Percentiles rank a stretch among this genome's conserved stretches.
Conservation (phyloP, 2,797 vertebrate species). For the Mastacembelus armatus region DNA sequence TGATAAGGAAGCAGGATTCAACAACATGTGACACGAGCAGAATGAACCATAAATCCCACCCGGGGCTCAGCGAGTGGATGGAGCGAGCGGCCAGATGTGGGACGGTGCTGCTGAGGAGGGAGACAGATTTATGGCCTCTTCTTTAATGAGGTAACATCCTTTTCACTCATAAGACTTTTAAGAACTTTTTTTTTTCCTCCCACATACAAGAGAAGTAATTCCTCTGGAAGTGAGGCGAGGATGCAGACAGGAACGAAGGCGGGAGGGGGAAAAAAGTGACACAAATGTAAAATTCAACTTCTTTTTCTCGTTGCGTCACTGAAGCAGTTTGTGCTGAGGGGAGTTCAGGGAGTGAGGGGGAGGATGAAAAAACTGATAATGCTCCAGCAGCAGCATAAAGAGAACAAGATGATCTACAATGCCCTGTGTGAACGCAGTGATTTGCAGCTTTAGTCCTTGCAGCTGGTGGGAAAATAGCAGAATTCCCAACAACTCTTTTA, state of each 20-base stretch:
- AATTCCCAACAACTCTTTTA: background rate
- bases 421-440: conserved; percentile 16
- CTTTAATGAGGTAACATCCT: conserved; percentile 87
- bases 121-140: conserved; percentile 82
- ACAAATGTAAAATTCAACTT: conserved; percentile 30
- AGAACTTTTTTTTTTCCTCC: conserved; percentile 68
- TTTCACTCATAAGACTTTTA: conserved; percentile 82
- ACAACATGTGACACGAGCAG: conserved; percentile 67
- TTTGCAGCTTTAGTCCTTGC: conserved; percentile 32
- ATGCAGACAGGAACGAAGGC: background rate
- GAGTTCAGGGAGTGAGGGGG: conserved; percentile 51
- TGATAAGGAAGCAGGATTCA: conserved; percentile 39
- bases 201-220: conserved; percentile 72
- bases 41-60: conserved; percentile 66
- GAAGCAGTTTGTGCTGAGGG: conserved; percentile 18
- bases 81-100: conserved; percentile 78
- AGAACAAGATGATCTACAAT: conserved; percentile 35
- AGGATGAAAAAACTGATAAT: conserved; percentile 40
- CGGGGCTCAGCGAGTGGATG: conserved; percentile 67
- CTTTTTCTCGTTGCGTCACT: conserved; percentile 27
- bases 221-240: conserved; percentile 38
- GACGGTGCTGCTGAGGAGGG: conserved; percentile 73
- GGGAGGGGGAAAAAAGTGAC: background rate
- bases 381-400: conserved; percentile 44
- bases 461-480: conserved; percentile 35